Evolutionary conservation across 2,888 invertebrate species (phyloP), one percentile per base, ranked within the genome.

Genomic region (Andrena bucephala): DNA sequence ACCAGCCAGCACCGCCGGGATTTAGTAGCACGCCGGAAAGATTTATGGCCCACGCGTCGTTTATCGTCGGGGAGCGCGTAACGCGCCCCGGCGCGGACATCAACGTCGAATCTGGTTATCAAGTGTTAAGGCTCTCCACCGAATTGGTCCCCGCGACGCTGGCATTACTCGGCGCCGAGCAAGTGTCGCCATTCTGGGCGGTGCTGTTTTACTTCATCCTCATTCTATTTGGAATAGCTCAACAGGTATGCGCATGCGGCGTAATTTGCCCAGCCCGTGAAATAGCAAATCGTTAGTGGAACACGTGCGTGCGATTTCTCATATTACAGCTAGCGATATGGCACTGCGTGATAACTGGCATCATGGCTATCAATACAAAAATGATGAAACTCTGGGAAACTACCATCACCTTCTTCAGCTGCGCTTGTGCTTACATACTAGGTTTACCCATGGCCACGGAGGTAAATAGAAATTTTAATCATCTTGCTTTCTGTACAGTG

Each of bases 61-160:
- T 97, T 87, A 93, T 97, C 70, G 95, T 97, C 67, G 97, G 97
- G 0, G 96, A 97, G 75, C 95, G 96, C 4, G 96, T 96, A 27
- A 94, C 95, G 86, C 95, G 95, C 87, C 95, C 95, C 20, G 96
- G 96, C 77, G 94, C 94, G 79, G 95, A 95, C 84, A 94, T 95
- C 24, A 95, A 95, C 1, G 92, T 94, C 2, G 95, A 96, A 85
- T 97, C 97, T 91, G 97, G 97, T 20, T 98, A 98, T 94, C 98
- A 98, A 94, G 97, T 96, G 0, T 94, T 98, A 76, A 96, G 98
- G 78, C 95, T 98, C 77, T 96, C 98, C 13, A 98, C 98, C n/a
- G 98, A 98, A 94, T 94, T 98, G n/a, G 97, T 98, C 85, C 98
- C 98, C 0, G 97, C 98, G 0, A 97, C 97, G 0, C 95, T 98